These are phyloP conservation scores for Paradisaea rubra DNA, from an alignment of 2,113 vertebrate genomes.

Conservation along the genomic window DNA sequence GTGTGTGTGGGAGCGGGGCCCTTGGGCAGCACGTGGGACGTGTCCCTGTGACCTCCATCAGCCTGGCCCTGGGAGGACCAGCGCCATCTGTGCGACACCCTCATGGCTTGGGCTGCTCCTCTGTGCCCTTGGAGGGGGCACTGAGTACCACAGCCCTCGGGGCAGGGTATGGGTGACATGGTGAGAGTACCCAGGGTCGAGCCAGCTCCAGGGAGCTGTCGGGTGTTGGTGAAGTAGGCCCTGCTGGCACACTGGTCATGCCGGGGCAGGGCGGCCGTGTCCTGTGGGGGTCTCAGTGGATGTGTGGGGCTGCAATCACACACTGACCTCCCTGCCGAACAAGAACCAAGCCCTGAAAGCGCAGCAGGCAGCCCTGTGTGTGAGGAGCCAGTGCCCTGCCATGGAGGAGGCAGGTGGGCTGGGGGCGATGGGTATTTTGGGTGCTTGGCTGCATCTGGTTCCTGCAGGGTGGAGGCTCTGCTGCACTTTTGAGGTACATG, in stretches of 20 bases:
- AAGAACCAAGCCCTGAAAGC: fast-evolving
- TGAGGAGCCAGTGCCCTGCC: fast-evolving
- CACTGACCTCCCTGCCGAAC: fast-evolving
- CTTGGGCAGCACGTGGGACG: fast-evolving
- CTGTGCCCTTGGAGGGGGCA: neutral
- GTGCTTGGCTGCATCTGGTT: neutral
- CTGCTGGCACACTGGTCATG: fast-evolving
- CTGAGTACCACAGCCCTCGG: fast-evolving
- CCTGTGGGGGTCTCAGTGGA: fast-evolving
- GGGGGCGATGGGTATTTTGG: neutral
- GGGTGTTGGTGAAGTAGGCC: fast-evolving
- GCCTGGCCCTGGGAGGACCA: neutral
- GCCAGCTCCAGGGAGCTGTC: neutral
- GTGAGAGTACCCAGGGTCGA: fast-evolving
- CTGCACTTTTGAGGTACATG: neutral
- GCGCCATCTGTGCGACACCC: fast-evolving
- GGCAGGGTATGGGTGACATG: fast-evolving
- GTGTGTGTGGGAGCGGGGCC: neutral
- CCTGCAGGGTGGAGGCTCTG: neutral
- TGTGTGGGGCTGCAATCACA: fast-evolving
- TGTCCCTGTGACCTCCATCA: neutral
- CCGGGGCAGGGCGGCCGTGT: fast-evolving
- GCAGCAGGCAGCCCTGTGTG: fast-evolving
- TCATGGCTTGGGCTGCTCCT: fast-evolving
- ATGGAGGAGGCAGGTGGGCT: neutral